Base-by-base conservation (phyloP, 2,797 vertebrate genomes). In the Champsocephalus esox region DNA sequence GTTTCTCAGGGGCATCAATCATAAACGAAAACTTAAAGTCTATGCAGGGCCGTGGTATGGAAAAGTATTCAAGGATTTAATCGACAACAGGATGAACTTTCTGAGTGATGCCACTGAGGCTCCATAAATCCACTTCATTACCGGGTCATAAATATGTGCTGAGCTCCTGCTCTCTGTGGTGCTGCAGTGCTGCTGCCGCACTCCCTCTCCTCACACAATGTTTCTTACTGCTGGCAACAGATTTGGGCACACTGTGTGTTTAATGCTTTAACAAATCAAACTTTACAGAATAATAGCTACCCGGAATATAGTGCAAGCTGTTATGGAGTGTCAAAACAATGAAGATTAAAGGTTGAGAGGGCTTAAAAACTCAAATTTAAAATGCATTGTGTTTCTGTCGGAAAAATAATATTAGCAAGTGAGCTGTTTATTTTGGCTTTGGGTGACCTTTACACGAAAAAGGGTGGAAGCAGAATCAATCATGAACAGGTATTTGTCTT, bases 121-220 rank as follows among this genome's bases (percentile, higher is more conserved):
- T 80, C 81, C 84, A 89, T 93, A 93, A 93, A 94, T 93, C 89
- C 79, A 57, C 83, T 72, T 92, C 84, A 87, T 91, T 86, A 90
- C 73, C 38, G 79, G 87, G 78, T 87, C 87, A 88, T 90, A 91
- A 88, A 92, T 87, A 76, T 77, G 79, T n/a, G 52, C 83, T 17
- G 72, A 66, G 75, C 60, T 70, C 12, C 70, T 69, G 77, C 84
- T 84, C 68, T 79, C 68, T 79, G 77, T 75, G 72, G 63, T 76
- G 70, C 59, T 63, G 77, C 72, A 75, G 43, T 57, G 69, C 61
- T 60, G 73, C 38, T 38, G 34, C 38, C 10, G 43, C 64, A n/a
- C 56, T 28, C 12, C 48, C 49, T 32, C 52, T 59, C 54, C 43
- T 44, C 5, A 55, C 65, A 52, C 44, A 28, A 50, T 38, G 54